Evolutionary conservation across 1,140 invertebrate species (phyloP), one percentile per base, ranked within the genome.

Genomic region (Bilobella aurantiaca): DNA sequence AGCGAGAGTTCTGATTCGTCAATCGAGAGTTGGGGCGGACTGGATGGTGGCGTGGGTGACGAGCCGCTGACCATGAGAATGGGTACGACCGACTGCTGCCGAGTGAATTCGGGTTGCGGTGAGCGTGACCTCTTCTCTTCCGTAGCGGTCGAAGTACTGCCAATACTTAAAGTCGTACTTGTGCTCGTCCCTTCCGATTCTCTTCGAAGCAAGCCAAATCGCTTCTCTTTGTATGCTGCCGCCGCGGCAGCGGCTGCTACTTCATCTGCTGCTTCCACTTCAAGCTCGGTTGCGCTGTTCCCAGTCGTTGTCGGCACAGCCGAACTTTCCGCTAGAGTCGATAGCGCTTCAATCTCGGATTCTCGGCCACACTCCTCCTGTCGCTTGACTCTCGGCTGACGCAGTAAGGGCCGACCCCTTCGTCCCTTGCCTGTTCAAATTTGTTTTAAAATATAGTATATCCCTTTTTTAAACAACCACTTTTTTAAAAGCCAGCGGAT

Each of bases 381-480:
- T 85, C 84, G 68, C 77, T 86, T 86, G 37, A 87, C 82, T 28
- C 85, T 77, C 2, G 82, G 82, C 69, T 87, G 86, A 28, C 86
- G 78, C 74, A 85, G 84, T 1, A 87, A 74, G 28, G 84, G 78
- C 16, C 84, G 77, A 64, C 83, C 80, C 31, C 64, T 58, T 49
- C 68, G 27, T 47, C 65, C 62, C 47, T 42, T 62, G 1, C 30
- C 21, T 56, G 53, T 47, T 23, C 34, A 46, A 53, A 53, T 16
- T 23, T 29, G n/a, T n/a, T n/a, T n/a, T n/a, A n/a, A 28, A 62
- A 62, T 47, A 32, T 16, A 8, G 57, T 14, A 12, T 25, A 14
- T 56, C 25, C 12, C 5, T n/a, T 14, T 56, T 56, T 42, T 18
- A 42, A 42, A 12, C 8, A 8, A 12, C 18, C 8, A 18, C 34